Evolutionary conservation across 2,113 vertebrate species (phyloP), one percentile per base, ranked within the genome.

Genomic region (Zosterops hypoxanthus): DNA sequence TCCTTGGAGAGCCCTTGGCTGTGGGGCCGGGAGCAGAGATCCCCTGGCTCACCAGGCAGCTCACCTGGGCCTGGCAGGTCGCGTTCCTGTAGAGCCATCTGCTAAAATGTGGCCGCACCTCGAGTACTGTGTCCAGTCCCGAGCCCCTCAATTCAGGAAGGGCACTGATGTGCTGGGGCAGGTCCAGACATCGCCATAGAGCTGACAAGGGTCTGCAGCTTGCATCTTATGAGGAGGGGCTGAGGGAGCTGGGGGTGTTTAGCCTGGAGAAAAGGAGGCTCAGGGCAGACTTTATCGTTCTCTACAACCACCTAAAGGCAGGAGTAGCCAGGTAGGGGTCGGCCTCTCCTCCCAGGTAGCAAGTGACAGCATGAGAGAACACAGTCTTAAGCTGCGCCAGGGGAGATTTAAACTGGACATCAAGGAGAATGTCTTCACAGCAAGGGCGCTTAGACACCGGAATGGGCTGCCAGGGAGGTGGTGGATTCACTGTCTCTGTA

Each of bases 171-270:
- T 34, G 39, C 61, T 53, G 41, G 24, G 60, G n/a, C 46, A 53
- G 8, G 25, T 17, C 20, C n/a, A 47, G 55, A 61, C 13, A 68
- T 5, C 6, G 47, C 6, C 39, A 4, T 0, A 22, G 14, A 31
- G 24, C 46, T 53, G 8, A 6, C 12, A 41, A 29, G 17, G 24
- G 14, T 31, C n/a, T 55, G 25, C 14, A 41, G 41, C 29, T 31
- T 0, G 2, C 6, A 1, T 23, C 5, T 61, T 6, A 26, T 1
- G 4, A 55, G 12, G 18, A 53, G 6, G 1, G 10, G 39, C 29
- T 53, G 16, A 68, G 41, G 29, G 17, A 69, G 47, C 21, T 31
- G n/a, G 29, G 46, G 3, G 1, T 41, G 14, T 49, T 47, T 33
- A 49, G 12, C 41, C 55, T 31, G 41, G 6, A 44, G 20, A 63